Percentiles rank a stretch among this genome's conserved stretches.
Conservation (phyloP, 2,888 invertebrate species). For the Cyrtodaria siliqua region DNA sequence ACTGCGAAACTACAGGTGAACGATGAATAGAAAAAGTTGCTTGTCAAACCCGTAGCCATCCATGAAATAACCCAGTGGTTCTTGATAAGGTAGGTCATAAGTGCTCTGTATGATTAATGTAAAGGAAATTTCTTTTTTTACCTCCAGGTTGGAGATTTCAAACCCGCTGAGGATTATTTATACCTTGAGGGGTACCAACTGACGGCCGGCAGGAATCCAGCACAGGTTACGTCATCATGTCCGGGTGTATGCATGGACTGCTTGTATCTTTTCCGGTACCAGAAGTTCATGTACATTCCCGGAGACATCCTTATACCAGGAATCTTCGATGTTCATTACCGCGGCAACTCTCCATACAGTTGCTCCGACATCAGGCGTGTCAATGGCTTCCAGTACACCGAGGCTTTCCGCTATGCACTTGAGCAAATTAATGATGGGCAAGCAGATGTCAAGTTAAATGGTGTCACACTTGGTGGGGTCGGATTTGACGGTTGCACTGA, state of each 20-base stretch:
- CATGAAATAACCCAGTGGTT: too few relatives aligned
- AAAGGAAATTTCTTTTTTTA: too few relatives aligned
- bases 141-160: conserved; percentile 67
- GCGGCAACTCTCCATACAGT: conserved; percentile 73
- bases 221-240: conserved; percentile 65
- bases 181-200: conserved; percentile 45
- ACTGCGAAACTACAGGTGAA: too few relatives aligned
- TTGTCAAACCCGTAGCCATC: too few relatives aligned
- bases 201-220: conserved; percentile 17
- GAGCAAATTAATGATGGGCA: conserved; percentile 73
- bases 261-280: conserved; percentile 76
- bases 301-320: conserved; percentile 81
- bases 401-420: conserved; percentile 80
- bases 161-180: conserved; percentile 51
- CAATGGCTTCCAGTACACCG: conserved; percentile 80
- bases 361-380: conserved; percentile 71
- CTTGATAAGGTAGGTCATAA: too few relatives aligned
- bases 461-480: conserved; percentile 77
- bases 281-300: conserved; percentile 73
- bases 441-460: conserved; percentile 64
- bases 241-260: conserved; percentile 77
- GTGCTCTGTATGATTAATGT: too few relatives aligned
- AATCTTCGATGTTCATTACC: conserved; percentile 78
- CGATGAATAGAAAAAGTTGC: too few relatives aligned
- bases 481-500: conserved; percentile 82